These are phyloP conservation scores for Phataginus tricuspis DNA, from an alignment of 2,797 vertebrate genomes.

Conservation along the genomic window DNA sequence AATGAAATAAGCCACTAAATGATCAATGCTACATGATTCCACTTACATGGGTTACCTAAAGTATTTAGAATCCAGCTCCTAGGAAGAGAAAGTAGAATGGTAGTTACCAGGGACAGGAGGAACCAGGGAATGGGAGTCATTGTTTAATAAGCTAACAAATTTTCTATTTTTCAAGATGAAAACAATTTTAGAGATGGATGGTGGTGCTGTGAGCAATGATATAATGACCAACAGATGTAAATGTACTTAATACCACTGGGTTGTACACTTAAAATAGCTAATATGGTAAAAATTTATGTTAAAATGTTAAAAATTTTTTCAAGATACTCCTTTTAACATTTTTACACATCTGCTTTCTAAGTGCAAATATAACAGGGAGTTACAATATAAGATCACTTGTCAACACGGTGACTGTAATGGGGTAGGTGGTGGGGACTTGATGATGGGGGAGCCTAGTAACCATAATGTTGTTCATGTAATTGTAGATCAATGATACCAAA, in stretches of 20 bases:
- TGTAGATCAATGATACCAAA: no score
- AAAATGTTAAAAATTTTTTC: not conserved
- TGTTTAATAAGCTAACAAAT: not conserved
- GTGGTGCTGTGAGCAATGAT: not conserved
- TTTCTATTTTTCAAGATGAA: not conserved
- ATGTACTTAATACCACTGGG: not conserved
- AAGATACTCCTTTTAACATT: not conserved
- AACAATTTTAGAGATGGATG: not conserved
- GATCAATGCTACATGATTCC: not conserved
- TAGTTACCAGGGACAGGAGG: not conserved
- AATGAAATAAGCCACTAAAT: not conserved
- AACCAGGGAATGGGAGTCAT: not conserved
- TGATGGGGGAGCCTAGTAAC: no score
- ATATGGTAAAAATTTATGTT: not conserved
- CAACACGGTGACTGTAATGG: no score
- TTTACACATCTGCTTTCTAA: not conserved
- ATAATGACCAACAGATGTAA: not conserved
- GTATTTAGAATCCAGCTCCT: not conserved
- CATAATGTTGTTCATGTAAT: no score
- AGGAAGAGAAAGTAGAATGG: not conserved
- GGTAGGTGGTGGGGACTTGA: no score
- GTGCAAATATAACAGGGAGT: not conserved
- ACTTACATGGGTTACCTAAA: not conserved
- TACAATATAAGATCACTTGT: not conserved
- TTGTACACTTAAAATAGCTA: not conserved